Percentiles rank a stretch among this genome's conserved stretches.
Conservation (phyloP, 2,888 invertebrate genomes). For the Archaeoteleia sp. region DNA sequence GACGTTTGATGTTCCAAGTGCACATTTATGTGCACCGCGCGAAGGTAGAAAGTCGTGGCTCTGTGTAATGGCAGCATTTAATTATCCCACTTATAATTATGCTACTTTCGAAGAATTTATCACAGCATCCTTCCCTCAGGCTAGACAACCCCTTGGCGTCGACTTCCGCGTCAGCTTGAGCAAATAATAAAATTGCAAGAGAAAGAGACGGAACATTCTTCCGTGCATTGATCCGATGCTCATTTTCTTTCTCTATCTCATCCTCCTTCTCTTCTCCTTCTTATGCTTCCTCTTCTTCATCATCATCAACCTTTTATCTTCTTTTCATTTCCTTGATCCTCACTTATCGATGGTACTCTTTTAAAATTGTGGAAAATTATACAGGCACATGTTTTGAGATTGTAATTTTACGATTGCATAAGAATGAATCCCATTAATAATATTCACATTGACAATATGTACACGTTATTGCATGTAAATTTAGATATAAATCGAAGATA, state of each 20-base stretch:
- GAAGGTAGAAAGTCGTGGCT: slow-evolving; percentile 31
- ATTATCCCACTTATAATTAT: slow-evolving; percentile 60
- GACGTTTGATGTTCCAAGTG: slow-evolving; percentile 24
- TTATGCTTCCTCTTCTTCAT: slow-evolving; percentile 25
- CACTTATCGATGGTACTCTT: slow-evolving; percentile 48
- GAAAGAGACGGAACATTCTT: slow-evolving; percentile 45
- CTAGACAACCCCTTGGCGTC: slow-evolving; percentile 48
- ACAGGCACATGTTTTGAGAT: slow-evolving; percentile 5
- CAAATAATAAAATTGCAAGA: slow-evolving; percentile 61
- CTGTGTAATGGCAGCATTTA: slow-evolving; percentile 53
- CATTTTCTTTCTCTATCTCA: slow-evolving; percentile 44
- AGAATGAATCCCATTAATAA: too few species aligned
- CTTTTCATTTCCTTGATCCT: slow-evolving; percentile 10
- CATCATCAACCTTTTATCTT: slow-evolving; percentile 23
- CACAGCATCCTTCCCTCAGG: slow-evolving; percentile 52
- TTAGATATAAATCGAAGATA: too few species aligned
- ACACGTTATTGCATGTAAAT: too few species aligned
- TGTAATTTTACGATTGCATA: too few species aligned
- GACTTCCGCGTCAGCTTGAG: slow-evolving; percentile 62
- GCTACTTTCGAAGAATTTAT: slow-evolving; percentile 60
- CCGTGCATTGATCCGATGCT: slow-evolving; percentile 37
- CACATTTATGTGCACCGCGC: slow-evolving; percentile 9
- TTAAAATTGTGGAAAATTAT: slow-evolving; percentile 53
- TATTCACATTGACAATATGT: too few species aligned
- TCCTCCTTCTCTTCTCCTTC: slow-evolving; percentile 47